phyloP scores from a whole-genome alignment of 1,140 invertebrate genomes.

The Drosophila setifemur region DNA sequence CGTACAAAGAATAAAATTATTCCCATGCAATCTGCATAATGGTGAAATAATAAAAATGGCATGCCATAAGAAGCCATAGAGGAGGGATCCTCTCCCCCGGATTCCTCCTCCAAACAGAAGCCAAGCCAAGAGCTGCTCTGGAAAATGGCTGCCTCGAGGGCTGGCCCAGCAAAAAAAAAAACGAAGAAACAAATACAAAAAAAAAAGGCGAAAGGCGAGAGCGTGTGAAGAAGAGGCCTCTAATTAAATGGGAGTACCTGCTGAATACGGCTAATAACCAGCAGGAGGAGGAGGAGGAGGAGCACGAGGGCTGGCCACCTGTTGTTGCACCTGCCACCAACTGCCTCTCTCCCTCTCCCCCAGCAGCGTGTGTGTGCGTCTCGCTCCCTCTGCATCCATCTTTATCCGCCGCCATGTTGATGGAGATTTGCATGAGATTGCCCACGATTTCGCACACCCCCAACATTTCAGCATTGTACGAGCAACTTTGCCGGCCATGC shows the following conservation, averaged over 20 bases:
- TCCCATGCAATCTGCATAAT: no score
- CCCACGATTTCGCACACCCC: slow-evolving; percentile 24
- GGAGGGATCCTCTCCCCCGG: no score
- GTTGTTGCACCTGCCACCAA: slow-evolving; percentile 33
- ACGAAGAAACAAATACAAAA: neutral
- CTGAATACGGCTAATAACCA: slow-evolving; percentile 64
- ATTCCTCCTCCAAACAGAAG: no score
- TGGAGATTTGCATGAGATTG: slow-evolving; percentile 29
- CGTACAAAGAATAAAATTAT: no score
- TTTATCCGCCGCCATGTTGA: slow-evolving; percentile 50
- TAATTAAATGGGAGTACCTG: slow-evolving; percentile 72
- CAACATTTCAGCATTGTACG: no score
- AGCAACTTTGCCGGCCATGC: no score
- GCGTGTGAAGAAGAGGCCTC: slow-evolving; percentile 46
- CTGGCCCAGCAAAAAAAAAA: neutral
- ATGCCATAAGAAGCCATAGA: neutral
- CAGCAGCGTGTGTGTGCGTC: no score
- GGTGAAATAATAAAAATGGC: neutral
- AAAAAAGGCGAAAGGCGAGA: neutral
- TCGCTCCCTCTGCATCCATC: no score
- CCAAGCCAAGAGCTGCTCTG: neutral
- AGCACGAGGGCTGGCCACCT: slow-evolving; percentile 54
- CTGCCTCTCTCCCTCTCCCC: neutral
- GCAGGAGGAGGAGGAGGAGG: slow-evolving; percentile 19
- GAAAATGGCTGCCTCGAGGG: slow-evolving; percentile 32